Base-by-base conservation (phyloP, 2,797 vertebrate species). In the Anabas testudineus region DNA sequence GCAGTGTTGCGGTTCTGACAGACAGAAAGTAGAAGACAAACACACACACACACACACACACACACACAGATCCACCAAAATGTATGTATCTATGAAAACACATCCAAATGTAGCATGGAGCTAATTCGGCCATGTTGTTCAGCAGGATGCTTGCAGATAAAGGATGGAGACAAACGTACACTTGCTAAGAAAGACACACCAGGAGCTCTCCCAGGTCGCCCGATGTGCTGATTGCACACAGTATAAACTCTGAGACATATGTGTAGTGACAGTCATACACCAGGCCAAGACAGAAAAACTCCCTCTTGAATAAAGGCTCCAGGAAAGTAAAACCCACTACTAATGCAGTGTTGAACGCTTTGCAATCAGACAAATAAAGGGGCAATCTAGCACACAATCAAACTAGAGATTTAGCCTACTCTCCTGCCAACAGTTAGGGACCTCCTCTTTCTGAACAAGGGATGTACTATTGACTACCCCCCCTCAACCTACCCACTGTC, bases 311-410 rank as follows among this genome's bases (percentile, higher is more conserved):
- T 87, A 76, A 82, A 82, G 73, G 77, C 76, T 81, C 42, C 74
- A 69, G 86, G 71, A 85, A 87, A 88, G 89, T 83, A 88, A 90
- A 90, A 86, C 88, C 83, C 83, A 71, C 85, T 81, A 71, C 91
- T 90, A 90, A 91, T 88, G 91, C 90, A 72, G 87, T 67, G 90
- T 73, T 91, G 92, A 94, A 90, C 81, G 88, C 91, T 91, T 89
- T 82, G 91, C 93, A 94, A 94, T 94, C 92, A 94, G 92, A 92
- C 90, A 92, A 93, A 94, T 94, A 93, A 94, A 93, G 92, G 89
- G 90, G 74, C 90, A 94, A 94, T 95, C 93, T 92, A 91, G 86
- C 92, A 91, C 91, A 93, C 93, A 93, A 92, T 91, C 90, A 93
- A 93, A 93, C 84, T 74, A 89, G 91, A 94, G 91, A 93, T 92